Evolutionary conservation across 2,113 vertebrate genomes (phyloP), one percentile per base, ranked within the genome.

Genomic region (Rafetus swinhoei): DNA sequence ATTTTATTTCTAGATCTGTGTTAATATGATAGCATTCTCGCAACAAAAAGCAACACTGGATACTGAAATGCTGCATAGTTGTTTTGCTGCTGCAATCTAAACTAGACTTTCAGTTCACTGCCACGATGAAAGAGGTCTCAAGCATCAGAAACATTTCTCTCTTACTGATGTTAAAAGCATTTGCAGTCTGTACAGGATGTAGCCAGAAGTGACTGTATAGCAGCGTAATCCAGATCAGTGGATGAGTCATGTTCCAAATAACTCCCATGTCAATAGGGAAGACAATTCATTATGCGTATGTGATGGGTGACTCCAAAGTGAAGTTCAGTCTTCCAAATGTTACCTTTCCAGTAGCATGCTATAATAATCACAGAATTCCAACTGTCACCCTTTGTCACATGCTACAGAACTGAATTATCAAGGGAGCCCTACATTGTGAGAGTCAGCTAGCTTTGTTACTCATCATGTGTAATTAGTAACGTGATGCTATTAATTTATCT

Each of bases 221-320:
- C 96, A 92, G 86, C 87, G 88, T 95, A 89, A 90, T 90, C 59
- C 89, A 95, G 90, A 86, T 95, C 93, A 92, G 60, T 13, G 18
- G 87, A 81, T 97, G 93, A 97, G 60, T 96, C 96, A 97, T 79
- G 22, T 82, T 94, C 81, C 85, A 97, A 79, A 84, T 76, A 90
- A 96, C 94, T 93, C 79, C 81, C 95, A 85, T 74, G 92, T 91
- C 88, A 95, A 27, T 92, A 59, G 14, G 10, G 80, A 79, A 95
- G 86, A 74, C 93, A 93, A 87, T 52, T 82, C 93, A 89, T 84
- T 90, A 86, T 6, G 2, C 91, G 54, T 60, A 92, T 32, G 74
- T 86, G 84, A 7, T 85, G 89, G 84, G 65, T 89, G 88, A 90
- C 53, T 79, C 88, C 81, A 86, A 59, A 93, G 24, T 24, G 62